Conservation (phyloP, 2,888 invertebrate species). For the Sphaerophoria taeniata region DNA sequence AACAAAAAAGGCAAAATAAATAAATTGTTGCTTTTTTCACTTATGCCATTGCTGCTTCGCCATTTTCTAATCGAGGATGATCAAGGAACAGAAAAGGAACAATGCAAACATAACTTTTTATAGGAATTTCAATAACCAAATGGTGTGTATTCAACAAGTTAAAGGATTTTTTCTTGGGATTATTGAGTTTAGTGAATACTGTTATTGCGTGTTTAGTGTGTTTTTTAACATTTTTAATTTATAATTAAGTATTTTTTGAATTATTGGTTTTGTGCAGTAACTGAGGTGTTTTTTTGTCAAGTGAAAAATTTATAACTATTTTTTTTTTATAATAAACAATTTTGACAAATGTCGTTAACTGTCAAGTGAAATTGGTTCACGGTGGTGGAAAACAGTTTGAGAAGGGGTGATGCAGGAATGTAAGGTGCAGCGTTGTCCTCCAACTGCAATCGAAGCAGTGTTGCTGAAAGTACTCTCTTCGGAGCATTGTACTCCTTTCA, state of each 20-base stretch:
- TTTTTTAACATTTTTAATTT: slow-evolving; percentile 34
- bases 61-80: slow-evolving; percentile 43
- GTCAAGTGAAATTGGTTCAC: slow-evolving; percentile 35
- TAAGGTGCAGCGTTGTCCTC: no score
- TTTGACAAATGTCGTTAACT: slow-evolving; percentile 55
- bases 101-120: slow-evolving; percentile 49
- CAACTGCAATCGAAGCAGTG: no score
- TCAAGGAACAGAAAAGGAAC: slow-evolving; percentile 28
- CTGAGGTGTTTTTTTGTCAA: slow-evolving; percentile 18
- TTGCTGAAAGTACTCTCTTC: no score
- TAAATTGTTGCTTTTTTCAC: slow-evolving; percentile 62
- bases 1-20: slow-evolving; percentile 28
- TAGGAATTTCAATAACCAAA: slow-evolving; percentile 43
- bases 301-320: slow-evolving; percentile 56
- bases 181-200: neutral
- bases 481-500: no score
- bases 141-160: slow-evolving; percentile 66
- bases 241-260: slow-evolving; percentile 4
- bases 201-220: neutral
- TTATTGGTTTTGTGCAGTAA: slow-evolving; percentile 41
- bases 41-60: slow-evolving; percentile 52
- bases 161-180: slow-evolving; percentile 1
- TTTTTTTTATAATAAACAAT: slow-evolving; percentile 73
- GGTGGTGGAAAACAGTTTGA: slow-evolving; percentile 4
- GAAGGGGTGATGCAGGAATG: neutral